Conservation (phyloP, 2,888 invertebrate species). For the Odontothrips loti region DNA sequence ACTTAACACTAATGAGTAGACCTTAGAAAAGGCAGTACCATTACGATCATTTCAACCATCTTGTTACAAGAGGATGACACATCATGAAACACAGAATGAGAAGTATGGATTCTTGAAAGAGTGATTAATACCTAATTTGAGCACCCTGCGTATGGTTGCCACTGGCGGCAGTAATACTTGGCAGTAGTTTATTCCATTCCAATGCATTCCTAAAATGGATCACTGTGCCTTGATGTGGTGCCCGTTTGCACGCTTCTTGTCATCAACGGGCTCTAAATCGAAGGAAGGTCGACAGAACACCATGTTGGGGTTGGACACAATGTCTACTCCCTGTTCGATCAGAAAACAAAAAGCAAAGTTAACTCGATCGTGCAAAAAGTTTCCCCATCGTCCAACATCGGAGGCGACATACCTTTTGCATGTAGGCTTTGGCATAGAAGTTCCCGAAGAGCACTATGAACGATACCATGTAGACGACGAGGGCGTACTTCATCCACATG, state of each 20-base stretch:
- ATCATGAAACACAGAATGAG: no score
- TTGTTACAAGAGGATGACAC: background rate
- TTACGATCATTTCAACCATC: background rate
- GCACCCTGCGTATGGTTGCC: background rate
- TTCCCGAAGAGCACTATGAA: conserved; percentile 83
- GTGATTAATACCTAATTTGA: background rate
- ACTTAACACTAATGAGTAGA: no score
- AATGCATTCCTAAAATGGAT: background rate
- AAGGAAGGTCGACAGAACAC: background rate
- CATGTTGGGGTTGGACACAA: background rate
- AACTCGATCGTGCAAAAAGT: no score
- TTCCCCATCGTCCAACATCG: no score
- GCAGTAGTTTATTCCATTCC: background rate
- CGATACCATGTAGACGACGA: conserved; percentile 80
- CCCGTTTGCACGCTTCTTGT: background rate
- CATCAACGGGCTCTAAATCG: background rate
- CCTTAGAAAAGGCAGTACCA: no score
- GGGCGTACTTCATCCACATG: conserved; percentile 83
- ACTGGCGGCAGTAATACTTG: background rate
- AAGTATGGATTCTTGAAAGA: no score
- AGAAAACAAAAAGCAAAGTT: no score
- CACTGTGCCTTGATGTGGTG: background rate
- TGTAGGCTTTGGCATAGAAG: conserved; percentile 77
- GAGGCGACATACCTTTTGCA: conserved; percentile 55
- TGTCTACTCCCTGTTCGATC: no score